A percentile compares a stretch with the other conserved stretches of the same genome.
Conservation (phyloP, 2,113 vertebrate genomes). For the Oncorhynchus tshawytscha region DNA sequence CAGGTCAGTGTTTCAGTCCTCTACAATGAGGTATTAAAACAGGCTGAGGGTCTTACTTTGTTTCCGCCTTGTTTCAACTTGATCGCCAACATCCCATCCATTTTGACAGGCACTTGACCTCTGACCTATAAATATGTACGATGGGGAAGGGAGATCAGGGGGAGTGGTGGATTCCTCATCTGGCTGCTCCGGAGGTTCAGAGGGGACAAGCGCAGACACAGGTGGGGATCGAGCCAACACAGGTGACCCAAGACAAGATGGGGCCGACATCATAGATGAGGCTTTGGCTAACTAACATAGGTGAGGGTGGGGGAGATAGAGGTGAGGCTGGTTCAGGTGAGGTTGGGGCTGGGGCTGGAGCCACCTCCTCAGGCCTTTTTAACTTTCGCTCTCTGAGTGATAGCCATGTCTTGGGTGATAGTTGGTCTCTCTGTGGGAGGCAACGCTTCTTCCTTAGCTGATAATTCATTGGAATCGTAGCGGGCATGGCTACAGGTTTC, state of each 20-base stretch:
- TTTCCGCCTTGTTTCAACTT: constrained; percentile 69
- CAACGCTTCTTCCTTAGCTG: neutral
- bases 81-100: constrained; percentile 74
- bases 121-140: constrained; percentile 31
- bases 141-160: neutral
- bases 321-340: no score
- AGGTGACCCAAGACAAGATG: neutral
- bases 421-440: constrained; percentile 28
- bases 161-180: neutral
- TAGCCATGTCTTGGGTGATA: constrained; percentile 44
- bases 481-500: neutral
- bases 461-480: neutral
- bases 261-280: no score
- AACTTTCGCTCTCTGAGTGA: neutral
- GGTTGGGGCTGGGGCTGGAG: neutral
- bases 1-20: neutral
- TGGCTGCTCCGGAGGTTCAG: neutral
- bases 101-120: constrained; percentile 28
- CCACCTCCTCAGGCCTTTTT: neutral
- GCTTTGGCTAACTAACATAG: no score
- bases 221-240: neutral
- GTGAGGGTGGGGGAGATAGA: no score
- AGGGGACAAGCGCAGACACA: neutral
- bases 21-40: neutral
- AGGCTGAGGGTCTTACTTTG: constrained; percentile 59